Evolutionary conservation across 2,797 vertebrate genomes (phyloP), one percentile per base, ranked within the genome.

Genomic region (Catharus ustulatus): DNA sequence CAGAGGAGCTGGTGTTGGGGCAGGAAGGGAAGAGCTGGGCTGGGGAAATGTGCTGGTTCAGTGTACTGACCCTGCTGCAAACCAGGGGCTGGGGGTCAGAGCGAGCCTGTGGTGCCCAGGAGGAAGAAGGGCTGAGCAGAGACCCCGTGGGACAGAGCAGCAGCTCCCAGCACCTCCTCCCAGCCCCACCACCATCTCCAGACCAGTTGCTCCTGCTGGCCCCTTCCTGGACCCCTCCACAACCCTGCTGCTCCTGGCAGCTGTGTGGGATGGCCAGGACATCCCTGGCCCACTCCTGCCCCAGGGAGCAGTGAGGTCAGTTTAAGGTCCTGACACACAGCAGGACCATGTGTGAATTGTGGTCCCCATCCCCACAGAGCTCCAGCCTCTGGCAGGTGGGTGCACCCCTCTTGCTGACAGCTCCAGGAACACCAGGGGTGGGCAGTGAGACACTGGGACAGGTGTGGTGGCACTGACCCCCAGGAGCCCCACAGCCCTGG

Each of bases 321-420:
- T n/a, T 8, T 48, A 78, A 46, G 26, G 12, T 64, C 67, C 71
- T 14, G 6, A 38, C 29, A 38, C 11, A 3, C 32, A 59, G 29
- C 71, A 76, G 40, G 54, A 48, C 52, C 67, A 22, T 0, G 0
- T 27, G 34, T 21, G 27, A 46, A 6, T 15, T 0, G 0, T 10
- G 40, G 34, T 51, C 29, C 42, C 19, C 29, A 20, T 4, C 5
- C 13, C n/a, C 75, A 40, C 0, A 2, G 30, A 66, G 52, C 32
- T 16, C 30, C 1, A 1, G 54, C 23, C 49, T 42, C 4, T 13
- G 63, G 75, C 26, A 76, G 85, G 26, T 19, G n/a, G 52, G 22
- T 9, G 40, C 55, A 27, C 10, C 22, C 38, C 30, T 54, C 38
- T 16, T 36, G 30, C 57, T 71, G 79, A 20, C 68, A 73, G 27